These are phyloP conservation scores for Chlorodrepanis virens DNA, from an alignment of 2,113 vertebrate genomes.

Conservation along the genomic window DNA sequence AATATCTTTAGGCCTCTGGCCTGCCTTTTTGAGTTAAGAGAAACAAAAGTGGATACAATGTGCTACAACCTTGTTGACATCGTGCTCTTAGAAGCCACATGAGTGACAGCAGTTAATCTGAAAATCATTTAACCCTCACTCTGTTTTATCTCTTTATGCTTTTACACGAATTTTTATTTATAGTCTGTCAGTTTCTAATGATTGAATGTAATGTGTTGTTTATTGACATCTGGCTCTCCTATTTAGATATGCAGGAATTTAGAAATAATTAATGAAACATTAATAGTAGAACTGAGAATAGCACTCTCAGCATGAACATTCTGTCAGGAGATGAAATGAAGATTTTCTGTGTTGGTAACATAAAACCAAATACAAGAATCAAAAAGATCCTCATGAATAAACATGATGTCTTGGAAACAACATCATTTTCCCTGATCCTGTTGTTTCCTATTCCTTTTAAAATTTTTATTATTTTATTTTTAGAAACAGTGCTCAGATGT, in stretches of 20 bases:
- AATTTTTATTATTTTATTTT: not conserved
- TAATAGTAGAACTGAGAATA: not conserved
- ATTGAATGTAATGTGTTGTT: not conserved
- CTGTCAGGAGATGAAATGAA: not conserved
- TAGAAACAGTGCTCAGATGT: not conserved
- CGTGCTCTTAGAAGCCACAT: not conserved
- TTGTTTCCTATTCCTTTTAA: not conserved
- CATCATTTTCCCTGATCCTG: not conserved
- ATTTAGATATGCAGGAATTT: not conserved
- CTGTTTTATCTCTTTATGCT: not conserved
- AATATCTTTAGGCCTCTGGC: not conserved
- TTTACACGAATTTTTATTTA: not conserved
- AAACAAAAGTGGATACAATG: too few species aligned
- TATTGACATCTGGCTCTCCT: not conserved
- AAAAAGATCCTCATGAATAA: not conserved
- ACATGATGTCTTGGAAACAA: not conserved
- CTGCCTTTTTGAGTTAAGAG: not conserved
- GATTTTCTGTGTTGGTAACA: not conserved
- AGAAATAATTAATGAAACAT: not conserved
- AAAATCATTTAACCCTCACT: not conserved
- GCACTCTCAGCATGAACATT: not conserved
- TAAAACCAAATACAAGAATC: not conserved
- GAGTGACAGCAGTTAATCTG: not conserved
- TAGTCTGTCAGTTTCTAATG: not conserved
- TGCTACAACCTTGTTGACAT: not conserved